Conservation (phyloP, 2,888 invertebrate genomes). For the Chrysodeixis includens region DNA sequence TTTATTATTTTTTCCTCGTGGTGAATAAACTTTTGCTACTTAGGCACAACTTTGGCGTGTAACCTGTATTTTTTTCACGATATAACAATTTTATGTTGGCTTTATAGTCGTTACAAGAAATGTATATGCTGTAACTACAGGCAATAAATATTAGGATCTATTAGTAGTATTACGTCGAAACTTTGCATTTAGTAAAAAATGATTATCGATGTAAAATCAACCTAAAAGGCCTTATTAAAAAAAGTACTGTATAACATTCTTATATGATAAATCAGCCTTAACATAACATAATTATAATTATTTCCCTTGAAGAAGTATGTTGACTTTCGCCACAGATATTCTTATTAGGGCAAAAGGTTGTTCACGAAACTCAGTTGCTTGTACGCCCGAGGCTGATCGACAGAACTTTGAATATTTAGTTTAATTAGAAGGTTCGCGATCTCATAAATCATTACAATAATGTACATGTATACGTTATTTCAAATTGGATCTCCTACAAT, state of each 20-base stretch:
- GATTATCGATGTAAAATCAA: too few species aligned
- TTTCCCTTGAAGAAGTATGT: not conserved
- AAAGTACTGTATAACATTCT: too few species aligned
- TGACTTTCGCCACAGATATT: conserved; percentile 11
- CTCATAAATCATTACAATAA: conserved; percentile 17
- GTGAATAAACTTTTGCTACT: conserved; percentile 10
- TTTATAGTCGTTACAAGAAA: too few species aligned
- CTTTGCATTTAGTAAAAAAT: too few species aligned
- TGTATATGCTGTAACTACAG: too few species aligned
- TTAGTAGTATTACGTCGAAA: too few species aligned
- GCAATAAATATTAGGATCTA: too few species aligned
- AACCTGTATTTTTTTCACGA: not conserved
- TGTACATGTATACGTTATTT: not conserved
- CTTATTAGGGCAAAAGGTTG: conserved; percentile 27
- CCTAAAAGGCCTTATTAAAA: too few species aligned
- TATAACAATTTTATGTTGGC: not conserved
- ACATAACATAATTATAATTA: not conserved
- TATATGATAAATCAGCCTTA: too few species aligned
- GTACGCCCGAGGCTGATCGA: conserved; percentile 54
- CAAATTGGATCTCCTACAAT: too few species aligned
- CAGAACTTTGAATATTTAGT: conserved; percentile 27
- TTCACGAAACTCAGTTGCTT: conserved; percentile 28
- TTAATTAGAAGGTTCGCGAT: conserved; percentile 39
- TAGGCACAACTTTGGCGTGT: conserved; percentile 10
- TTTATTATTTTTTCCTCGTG: conserved; percentile 11